Base-by-base conservation (phyloP, 2,888 invertebrate species). In the Pelosia muscerda region DNA sequence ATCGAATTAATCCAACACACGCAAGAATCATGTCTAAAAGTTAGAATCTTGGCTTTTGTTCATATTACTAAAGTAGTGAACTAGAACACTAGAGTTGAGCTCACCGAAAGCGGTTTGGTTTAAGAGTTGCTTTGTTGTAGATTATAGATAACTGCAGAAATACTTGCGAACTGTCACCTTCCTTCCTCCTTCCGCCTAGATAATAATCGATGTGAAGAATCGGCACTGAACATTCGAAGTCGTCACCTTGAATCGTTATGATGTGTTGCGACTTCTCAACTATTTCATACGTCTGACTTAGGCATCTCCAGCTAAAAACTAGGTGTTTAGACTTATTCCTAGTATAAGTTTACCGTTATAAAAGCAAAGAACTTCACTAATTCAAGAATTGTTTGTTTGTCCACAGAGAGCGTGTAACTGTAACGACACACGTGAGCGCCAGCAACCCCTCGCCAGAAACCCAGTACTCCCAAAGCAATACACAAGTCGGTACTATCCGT, bases 351-450 rank as follows among this genome's bases (percentile, higher is more conserved):
- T 9, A 49, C 49, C 1, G 19, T 49, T 19, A 42, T 19, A 19
- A 19, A 49, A 49, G 6, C 49, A 49, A 9, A 0, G 8, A 25
- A n/a, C 13, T 5, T n/a, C 26, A 49, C 38, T 19, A 54, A 53
- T 28, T 26, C 23, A 42, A 61, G 25, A 23, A 25, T 61, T 58
- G 34, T 61, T 38, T 54, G n/a, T 67, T 81, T 78, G 63, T 81
- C 79, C 71, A 0, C 87, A 95, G 95, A 82, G 95, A 95, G 84
- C 92, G 95, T 70, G 87, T 94, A 73, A 94, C 93, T 71, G 91
- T 94, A 73, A 91, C 91, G 53, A 90, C 89, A 63, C 91, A 90
- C 71, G 77, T 88, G 34, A 87, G 81, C 69, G 81, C 90, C 54
- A 81, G 71, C 63, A 73, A 85, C 57, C 70, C 84, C 22, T 76